Evolutionary conservation across 1,140 invertebrate genomes (phyloP).

Genomic region (Platyscapa corneri): DNA sequence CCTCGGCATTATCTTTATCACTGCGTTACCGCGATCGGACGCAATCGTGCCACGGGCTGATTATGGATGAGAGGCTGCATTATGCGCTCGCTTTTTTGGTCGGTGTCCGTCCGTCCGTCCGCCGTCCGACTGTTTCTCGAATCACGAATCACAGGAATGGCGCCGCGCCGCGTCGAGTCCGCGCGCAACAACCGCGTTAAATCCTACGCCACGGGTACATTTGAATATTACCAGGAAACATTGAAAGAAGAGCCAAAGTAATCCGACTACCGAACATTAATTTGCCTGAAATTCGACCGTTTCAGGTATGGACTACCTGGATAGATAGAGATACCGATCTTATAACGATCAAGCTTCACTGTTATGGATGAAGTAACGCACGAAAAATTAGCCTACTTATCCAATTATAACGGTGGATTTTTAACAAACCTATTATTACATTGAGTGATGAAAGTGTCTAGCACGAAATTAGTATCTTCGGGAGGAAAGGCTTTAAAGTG

Average conservation of each 20-base stretch:
- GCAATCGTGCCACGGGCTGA: neutral
- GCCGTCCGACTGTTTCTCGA: neutral
- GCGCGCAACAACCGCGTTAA: too few species aligned
- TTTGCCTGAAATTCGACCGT: conserved; percentile 37
- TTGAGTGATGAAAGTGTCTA: conserved; percentile 32
- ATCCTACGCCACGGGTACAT: neutral
- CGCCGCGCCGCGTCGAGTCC: too few species aligned
- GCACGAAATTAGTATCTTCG: conserved; percentile 22
- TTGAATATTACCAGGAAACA: conserved; percentile 1
- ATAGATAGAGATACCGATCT: conserved; percentile 26
- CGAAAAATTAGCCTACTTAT: conserved; percentile 41
- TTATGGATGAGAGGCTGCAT: neutral
- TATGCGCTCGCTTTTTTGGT: neutral
- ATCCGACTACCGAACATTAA: conserved; percentile 37
- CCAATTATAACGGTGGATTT: conserved; percentile 42
- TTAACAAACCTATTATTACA: neutral
- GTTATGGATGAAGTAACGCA: conserved; percentile 15
- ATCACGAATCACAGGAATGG: too few species aligned
- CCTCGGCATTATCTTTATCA: conserved; percentile 10
- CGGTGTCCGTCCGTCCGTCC: neutral
- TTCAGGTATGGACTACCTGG: neutral
- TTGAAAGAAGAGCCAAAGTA: neutral
- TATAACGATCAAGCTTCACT: neutral
- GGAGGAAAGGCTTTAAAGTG: conserved; percentile 1
- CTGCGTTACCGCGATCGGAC: neutral